These are phyloP conservation scores for Lepus townsendii DNA, from an alignment of 2,797 vertebrate species.

Conservation along the genomic window DNA sequence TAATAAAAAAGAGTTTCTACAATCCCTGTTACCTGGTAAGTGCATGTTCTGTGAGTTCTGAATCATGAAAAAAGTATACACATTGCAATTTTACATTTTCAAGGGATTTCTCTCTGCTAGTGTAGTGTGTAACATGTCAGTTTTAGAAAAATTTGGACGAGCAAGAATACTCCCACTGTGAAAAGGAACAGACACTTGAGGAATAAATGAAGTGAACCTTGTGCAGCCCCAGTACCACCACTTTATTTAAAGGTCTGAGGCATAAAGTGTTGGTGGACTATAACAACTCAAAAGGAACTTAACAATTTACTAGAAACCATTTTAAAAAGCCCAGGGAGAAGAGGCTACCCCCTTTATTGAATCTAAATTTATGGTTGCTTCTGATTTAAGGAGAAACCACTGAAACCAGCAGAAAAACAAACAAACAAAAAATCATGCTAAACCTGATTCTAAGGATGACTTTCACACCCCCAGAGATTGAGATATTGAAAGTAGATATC, in stretches of 20 bases:
- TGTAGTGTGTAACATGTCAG: not conserved
- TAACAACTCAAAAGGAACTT: not conserved
- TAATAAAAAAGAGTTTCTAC: not conserved
- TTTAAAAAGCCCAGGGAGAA: not conserved
- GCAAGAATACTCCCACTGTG: not conserved
- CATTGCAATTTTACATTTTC: not conserved
- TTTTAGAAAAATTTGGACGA: not conserved
- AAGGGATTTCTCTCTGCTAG: not conserved
- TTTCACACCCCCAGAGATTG: not conserved
- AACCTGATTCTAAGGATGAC: not conserved
- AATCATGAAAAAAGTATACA: slow-evolving; percentile 2
- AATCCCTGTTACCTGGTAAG: not conserved
- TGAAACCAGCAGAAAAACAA: not conserved
- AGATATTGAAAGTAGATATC: not conserved
- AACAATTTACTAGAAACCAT: not conserved
- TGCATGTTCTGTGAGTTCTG: not conserved
- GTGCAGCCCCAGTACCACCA: not conserved
- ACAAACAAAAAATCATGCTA: not conserved
- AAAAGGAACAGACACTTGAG: not conserved
- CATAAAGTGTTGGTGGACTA: rapidly evolving
- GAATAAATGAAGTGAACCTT: not conserved
- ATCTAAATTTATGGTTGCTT: not conserved
- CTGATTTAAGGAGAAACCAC: not conserved
- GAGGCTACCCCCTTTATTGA: not conserved
- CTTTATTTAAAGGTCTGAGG: not conserved